Conservation (phyloP, 2,888 invertebrate genomes). For the Drosophila siamana region DNA sequence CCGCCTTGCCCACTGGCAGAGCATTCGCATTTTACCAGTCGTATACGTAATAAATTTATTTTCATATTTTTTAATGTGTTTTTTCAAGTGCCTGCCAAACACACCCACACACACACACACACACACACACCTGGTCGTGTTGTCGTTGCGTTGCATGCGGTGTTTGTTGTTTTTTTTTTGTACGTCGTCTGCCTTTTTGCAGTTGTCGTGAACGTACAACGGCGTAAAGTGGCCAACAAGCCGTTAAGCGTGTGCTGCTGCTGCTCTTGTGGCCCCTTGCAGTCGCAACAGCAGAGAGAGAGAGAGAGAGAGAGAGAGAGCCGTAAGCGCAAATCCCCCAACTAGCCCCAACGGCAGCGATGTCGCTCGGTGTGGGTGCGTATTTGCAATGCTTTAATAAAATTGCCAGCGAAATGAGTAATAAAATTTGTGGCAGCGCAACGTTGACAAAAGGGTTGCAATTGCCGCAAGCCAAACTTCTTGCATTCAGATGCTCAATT, state of each 20-base stretch:
- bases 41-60: slow-evolving; percentile 7
- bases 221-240: slow-evolving; percentile 79
- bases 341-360: neutral
- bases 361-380: slow-evolving; percentile 20
- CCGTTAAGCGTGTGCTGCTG: slow-evolving; percentile 67
- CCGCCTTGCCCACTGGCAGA: neutral
- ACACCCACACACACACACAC: slow-evolving; percentile 4
- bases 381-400: slow-evolving; percentile 40
- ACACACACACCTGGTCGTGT: slow-evolving; percentile 1
- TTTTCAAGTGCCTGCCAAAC: slow-evolving; percentile 41
- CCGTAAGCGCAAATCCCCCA: slow-evolving; percentile 8
- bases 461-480: slow-evolving; percentile 33
- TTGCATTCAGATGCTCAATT: slow-evolving; percentile 32
- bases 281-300: neutral
- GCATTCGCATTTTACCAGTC: neutral
- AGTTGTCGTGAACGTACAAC: slow-evolving; percentile 47
- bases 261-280: slow-evolving; percentile 31
- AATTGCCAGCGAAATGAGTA: slow-evolving; percentile 2
- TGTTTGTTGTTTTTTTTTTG: slow-evolving; percentile 24
- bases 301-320: neutral
- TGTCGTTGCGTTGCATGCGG: slow-evolving; percentile 4
- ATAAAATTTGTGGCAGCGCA: neutral
- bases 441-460: slow-evolving; percentile 44
- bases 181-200: slow-evolving; percentile 48
- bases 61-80: slow-evolving; percentile 38